Conservation (phyloP, 2,888 invertebrate species). For the Acleris laterana region DNA sequence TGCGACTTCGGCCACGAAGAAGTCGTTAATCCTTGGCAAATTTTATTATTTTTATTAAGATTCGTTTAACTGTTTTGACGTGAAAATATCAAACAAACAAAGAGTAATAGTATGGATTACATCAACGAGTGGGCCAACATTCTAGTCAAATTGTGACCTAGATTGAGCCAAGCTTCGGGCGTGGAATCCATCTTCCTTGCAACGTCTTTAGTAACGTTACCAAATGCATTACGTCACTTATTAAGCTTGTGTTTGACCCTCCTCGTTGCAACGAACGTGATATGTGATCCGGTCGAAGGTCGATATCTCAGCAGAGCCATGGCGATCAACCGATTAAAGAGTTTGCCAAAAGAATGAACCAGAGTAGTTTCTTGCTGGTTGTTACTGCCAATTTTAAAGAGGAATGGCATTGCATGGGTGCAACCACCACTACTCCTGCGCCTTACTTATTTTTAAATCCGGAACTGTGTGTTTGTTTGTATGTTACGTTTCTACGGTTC, state of each 20-base stretch:
- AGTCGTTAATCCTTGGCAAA: too few relatives aligned
- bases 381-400: too few relatives aligned
- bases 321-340: slow-evolving; percentile 48
- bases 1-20: too few relatives aligned
- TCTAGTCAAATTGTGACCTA: slow-evolving; percentile 14
- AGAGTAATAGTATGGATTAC: background rate
- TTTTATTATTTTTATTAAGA: too few relatives aligned
- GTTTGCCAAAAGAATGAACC: background rate
- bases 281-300: slow-evolving; percentile 51
- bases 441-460: too few relatives aligned
- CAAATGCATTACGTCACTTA: slow-evolving; percentile 20
- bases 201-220: slow-evolving; percentile 6
- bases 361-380: too few relatives aligned
- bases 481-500: too few relatives aligned
- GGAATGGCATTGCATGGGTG: too few relatives aligned
- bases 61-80: too few relatives aligned
- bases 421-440: too few relatives aligned
- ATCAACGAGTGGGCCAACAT: background rate
- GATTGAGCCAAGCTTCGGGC: slow-evolving; percentile 13
- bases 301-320: slow-evolving; percentile 40
- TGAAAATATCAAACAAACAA: too few relatives aligned
- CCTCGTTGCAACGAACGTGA: slow-evolving; percentile 48
- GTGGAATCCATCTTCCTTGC: slow-evolving; percentile 16
- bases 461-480: too few relatives aligned
- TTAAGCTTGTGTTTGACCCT: slow-evolving; percentile 30